Percentiles rank a stretch among this genome's conserved stretches.
phyloP scores from a whole-genome alignment of 2,888 invertebrate genomes.

The Melikaiella ostensackeni region DNA sequence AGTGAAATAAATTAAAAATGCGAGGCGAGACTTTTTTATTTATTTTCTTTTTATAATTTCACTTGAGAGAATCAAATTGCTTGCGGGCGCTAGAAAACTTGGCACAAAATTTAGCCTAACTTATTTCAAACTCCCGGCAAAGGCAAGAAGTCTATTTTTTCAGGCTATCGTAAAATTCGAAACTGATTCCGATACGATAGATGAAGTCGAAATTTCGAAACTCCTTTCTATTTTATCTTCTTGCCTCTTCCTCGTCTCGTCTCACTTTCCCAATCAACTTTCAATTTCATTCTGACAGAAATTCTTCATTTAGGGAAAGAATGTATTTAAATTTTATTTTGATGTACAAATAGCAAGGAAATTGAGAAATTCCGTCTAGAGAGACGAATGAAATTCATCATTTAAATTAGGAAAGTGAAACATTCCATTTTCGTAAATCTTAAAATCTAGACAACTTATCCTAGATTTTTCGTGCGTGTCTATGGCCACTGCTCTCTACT shows the following conservation, averaged over 20 bases:
- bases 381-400: background rate
- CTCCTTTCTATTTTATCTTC: slow-evolving; percentile 31
- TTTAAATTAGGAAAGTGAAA: slow-evolving; percentile 19
- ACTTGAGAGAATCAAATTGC: slow-evolving; percentile 52
- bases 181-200: background rate
- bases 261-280: slow-evolving; percentile 37
- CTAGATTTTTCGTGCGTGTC: slow-evolving; percentile 18
- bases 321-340: background rate
- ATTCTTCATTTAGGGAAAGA: background rate
- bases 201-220: slow-evolving; percentile 14
- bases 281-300: background rate
- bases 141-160: slow-evolving; percentile 33
- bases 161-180: slow-evolving; percentile 9
- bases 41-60: background rate
- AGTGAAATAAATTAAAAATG: background rate
- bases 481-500: slow-evolving; percentile 32
- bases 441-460: slow-evolving; percentile 28
- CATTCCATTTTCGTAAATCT: slow-evolving; percentile 11
- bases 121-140: slow-evolving; percentile 35
- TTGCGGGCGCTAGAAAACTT: slow-evolving; percentile 61
- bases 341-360: background rate
- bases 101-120: slow-evolving; percentile 62
- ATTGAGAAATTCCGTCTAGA: background rate
- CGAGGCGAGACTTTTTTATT: background rate
- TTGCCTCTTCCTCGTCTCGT: slow-evolving; percentile 22